Conservation (phyloP, 2,888 invertebrate species). For the Napeogenes sylphis region DNA sequence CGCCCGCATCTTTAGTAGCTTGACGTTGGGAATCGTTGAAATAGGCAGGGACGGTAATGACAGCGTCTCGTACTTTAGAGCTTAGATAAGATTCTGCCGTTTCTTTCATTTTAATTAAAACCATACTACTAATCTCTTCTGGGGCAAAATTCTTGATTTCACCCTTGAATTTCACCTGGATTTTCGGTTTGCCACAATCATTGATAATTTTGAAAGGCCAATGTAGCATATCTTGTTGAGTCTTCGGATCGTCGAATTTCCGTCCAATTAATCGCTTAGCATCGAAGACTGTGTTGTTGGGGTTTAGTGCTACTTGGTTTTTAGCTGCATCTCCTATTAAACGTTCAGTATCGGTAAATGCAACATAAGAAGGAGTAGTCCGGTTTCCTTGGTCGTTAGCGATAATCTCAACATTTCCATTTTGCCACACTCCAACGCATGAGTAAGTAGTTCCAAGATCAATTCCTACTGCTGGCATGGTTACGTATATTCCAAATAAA, state of each 20-base stretch:
- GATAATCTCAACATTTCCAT: constrained; percentile 89
- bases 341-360: constrained; percentile 90
- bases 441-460: constrained; percentile 93
- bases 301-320: constrained; percentile 88
- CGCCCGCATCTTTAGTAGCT: constrained; percentile 91
- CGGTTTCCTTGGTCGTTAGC: constrained; percentile 93
- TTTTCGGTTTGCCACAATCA: constrained; percentile 82
- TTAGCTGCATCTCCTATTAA: constrained; percentile 92
- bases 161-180: constrained; percentile 82
- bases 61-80: constrained; percentile 81
- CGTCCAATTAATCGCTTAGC: constrained; percentile 90
- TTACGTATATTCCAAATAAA: constrained; percentile 6
- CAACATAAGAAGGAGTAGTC: constrained; percentile 92
- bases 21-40: constrained; percentile 86
- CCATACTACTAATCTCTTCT: constrained; percentile 85
- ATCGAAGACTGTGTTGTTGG: constrained; percentile 85
- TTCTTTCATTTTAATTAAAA: constrained; percentile 76
- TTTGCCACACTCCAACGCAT: constrained; percentile 90
- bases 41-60: constrained; percentile 89
- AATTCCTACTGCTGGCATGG: constrained; percentile 68
- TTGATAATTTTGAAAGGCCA: constrained; percentile 88
- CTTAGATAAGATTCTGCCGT: constrained; percentile 86
- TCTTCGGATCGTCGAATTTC: constrained; percentile 84
- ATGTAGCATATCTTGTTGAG: constrained; percentile 87
- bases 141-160: constrained; percentile 81